A percentile compares a stretch with the other conserved stretches of the same genome.
Conservation (phyloP, 2,797 vertebrate genomes). For the Sebastes variabilis region DNA sequence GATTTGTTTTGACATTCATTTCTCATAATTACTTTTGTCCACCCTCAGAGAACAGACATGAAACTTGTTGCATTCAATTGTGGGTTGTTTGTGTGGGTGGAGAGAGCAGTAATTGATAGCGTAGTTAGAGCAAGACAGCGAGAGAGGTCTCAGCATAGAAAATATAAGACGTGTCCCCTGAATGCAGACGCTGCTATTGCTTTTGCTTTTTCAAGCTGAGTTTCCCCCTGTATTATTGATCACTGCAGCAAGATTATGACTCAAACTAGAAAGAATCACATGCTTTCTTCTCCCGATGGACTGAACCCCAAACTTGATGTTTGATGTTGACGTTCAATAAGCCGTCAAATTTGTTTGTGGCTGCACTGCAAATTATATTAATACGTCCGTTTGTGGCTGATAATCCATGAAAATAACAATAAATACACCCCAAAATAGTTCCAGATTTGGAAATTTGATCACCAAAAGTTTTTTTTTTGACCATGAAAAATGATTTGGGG, state of each 20-base stretch:
- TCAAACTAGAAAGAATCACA: background rate
- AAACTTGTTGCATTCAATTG: background rate
- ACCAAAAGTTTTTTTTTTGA: background rate
- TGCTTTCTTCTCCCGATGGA: background rate
- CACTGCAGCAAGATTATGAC: background rate
- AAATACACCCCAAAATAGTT: background rate
- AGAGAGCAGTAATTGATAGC: background rate
- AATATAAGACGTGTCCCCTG: background rate
- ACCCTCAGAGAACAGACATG: background rate
- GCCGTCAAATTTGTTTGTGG: background rate
- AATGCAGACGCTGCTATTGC: background rate
- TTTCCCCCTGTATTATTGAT: background rate
- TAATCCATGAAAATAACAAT: background rate
- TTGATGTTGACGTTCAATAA: background rate
- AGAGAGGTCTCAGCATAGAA: background rate
- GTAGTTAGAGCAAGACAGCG: background rate
- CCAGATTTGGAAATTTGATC: background rate
- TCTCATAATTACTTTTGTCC: background rate
- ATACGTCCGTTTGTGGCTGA: background rate
- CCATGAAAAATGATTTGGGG: background rate
- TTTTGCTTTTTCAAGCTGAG: background rate
- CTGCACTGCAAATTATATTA: background rate
- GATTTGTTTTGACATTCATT: background rate
- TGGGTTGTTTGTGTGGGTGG: background rate
- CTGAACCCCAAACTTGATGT: background rate